Evolutionary conservation across 1,140 invertebrate species (phyloP).

Genomic region (Mycetomoellerius zeteki): DNA sequence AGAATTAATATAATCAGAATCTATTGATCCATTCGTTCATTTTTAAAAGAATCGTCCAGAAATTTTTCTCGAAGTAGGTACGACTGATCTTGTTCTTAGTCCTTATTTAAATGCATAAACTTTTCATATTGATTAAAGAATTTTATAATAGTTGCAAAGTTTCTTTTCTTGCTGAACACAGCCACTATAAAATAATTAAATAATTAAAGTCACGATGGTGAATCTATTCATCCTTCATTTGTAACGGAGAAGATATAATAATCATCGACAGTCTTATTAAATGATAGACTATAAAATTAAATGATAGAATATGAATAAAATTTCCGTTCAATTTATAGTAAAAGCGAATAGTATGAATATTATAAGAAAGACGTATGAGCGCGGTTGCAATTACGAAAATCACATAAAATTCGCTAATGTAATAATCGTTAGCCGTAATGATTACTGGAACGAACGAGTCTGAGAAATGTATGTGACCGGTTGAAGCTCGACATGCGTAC

Average conservation of each 20-base stretch:
- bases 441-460: not conserved
- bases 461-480: constrained; percentile 24
- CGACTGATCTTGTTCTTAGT: too few relatives aligned
- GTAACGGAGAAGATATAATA: not conserved
- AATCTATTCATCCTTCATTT: not conserved
- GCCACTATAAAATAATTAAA: not conserved
- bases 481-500: constrained; percentile 32
- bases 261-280: not conserved
- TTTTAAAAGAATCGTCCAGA: too few relatives aligned
- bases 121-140: too few relatives aligned
- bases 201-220: not conserved
- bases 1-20: too few relatives aligned
- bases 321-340: not conserved
- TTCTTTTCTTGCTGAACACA: too few relatives aligned
- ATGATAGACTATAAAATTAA: not conserved
- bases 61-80: too few relatives aligned
- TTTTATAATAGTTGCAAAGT: too few relatives aligned
- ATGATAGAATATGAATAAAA: not conserved
- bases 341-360: not conserved
- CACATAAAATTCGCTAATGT: not conserved
- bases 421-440: not conserved
- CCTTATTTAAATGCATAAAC: too few relatives aligned
- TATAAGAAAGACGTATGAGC: not conserved
- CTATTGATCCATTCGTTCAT: too few relatives aligned
- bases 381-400: constrained; percentile 19